A percentile compares a stretch with the other conserved stretches of the same genome.
phyloP scores from a whole-genome alignment of 2,888 invertebrate genomes.

The Drosophila niveifrons region DNA sequence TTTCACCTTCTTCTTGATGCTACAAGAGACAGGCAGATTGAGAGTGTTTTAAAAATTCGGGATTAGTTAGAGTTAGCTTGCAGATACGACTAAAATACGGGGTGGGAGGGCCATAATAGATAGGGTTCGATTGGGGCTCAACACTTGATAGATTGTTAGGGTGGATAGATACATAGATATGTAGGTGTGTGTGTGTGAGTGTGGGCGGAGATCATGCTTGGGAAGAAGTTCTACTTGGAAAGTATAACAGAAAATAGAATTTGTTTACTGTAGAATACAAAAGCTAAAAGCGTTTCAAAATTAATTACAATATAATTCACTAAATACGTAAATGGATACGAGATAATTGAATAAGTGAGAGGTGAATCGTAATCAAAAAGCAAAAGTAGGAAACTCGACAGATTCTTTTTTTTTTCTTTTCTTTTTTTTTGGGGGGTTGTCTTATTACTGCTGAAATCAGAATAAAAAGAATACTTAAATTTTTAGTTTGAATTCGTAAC shows the following conservation, averaged over 20 bases:
- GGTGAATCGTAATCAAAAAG: conserved; percentile 28
- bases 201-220: conserved; percentile 34
- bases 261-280: conserved; percentile 44
- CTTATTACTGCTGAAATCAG: conserved; percentile 76
- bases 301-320: conserved; percentile 46
- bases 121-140: conserved; percentile 23
- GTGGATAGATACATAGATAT: conserved; percentile 19
- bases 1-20: conserved; percentile 95
- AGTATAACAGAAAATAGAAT: conserved; percentile 51
- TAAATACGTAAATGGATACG: conserved; percentile 19
- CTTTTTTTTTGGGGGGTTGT: conserved; percentile 30
- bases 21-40: conserved; percentile 78
- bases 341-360: conserved; percentile 11
- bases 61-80: neutral
- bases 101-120: neutral
- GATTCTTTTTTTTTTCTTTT: conserved; percentile 12
- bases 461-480: conserved; percentile 74
- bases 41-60: neutral
- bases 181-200: conserved; percentile 24
- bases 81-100: neutral
- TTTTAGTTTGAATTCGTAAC: conserved; percentile 50
- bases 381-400: conserved; percentile 49
- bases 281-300: conserved; percentile 56
- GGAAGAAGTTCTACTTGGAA: conserved; percentile 32
- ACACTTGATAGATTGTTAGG: conserved; percentile 22